Evolutionary conservation across 2,113 vertebrate genomes (phyloP).

Genomic region (Corvus moneduloides): DNA sequence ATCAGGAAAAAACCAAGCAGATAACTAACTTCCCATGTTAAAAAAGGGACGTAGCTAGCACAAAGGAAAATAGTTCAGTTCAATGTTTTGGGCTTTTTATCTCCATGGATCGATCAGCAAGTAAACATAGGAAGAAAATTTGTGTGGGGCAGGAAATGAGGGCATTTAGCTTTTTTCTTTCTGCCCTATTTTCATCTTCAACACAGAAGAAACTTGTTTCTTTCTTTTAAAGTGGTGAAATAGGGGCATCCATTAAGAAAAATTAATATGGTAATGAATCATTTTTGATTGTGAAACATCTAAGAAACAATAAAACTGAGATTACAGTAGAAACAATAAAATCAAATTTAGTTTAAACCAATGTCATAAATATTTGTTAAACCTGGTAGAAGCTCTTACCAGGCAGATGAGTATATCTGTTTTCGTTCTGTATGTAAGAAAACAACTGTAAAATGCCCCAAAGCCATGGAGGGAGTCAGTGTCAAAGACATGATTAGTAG

Average conservation of each 20-base stretch:
- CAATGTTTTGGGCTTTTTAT: neutral
- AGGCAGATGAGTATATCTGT: neutral
- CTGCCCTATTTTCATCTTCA: neutral
- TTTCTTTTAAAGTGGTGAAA: neutral
- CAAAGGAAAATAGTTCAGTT: neutral
- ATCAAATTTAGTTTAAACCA: neutral
- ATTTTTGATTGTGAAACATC: neutral
- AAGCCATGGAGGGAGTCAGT: neutral
- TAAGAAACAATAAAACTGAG: neutral
- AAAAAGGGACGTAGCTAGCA: neutral
- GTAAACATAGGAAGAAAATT: neutral
- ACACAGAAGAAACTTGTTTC: neutral
- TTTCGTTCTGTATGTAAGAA: neutral
- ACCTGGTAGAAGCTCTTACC: neutral
- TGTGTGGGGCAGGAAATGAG: neutral
- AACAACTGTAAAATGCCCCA: slow-evolving; percentile 32
- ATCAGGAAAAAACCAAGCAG: neutral
- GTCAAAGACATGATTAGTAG: slow-evolving; percentile 51
- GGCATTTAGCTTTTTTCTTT: neutral
- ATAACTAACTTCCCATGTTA: neutral
- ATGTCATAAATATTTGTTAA: neutral
- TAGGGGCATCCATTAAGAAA: neutral
- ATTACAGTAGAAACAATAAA: neutral
- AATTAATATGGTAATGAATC: neutral
- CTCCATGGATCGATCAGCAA: neutral